A percentile compares a stretch with the other conserved stretches of the same genome.
phyloP scores from a whole-genome alignment of 37 sponge, comb jelly and placozoan genomes.

The Sycon ciliatum region DNA sequence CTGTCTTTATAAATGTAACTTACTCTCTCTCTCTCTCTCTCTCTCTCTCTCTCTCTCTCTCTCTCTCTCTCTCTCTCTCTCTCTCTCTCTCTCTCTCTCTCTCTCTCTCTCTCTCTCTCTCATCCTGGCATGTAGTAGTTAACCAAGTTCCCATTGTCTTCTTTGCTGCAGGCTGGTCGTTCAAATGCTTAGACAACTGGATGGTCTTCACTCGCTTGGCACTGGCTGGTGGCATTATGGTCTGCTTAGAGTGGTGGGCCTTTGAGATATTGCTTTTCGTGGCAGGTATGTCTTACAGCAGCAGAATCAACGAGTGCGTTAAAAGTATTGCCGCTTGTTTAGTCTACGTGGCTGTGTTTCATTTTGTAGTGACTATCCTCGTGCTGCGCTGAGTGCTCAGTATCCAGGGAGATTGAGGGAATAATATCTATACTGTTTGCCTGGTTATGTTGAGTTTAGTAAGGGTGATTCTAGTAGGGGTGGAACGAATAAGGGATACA shows the following conservation, averaged over 20 bases:
- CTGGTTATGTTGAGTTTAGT: too few species aligned
- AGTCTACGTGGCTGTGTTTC: too few species aligned
- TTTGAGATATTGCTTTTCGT: not conserved
- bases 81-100: constrained; percentile 18
- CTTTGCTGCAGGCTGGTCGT: not conserved
- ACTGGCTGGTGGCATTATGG: not conserved
- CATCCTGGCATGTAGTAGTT: constrained; percentile 16
- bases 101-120: constrained; percentile 31
- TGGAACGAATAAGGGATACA: too few species aligned
- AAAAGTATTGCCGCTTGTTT: too few species aligned
- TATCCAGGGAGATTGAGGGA: too few species aligned
- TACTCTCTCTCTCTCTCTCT: not conserved
- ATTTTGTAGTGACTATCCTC: too few species aligned
- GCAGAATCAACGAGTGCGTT: too few species aligned
- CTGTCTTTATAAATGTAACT: too few species aligned
- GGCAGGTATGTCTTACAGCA: not conserved
- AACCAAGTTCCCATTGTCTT: not conserved
- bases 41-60: not conserved
- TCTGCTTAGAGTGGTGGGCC: not conserved
- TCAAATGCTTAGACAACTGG: not conserved
- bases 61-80: not conserved
- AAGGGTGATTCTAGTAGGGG: too few species aligned
- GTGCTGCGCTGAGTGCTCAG: too few species aligned
- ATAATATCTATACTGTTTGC: too few species aligned
- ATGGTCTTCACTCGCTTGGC: not conserved